Conservation (phyloP, 2,888 invertebrate species). For the Phania funesta region DNA sequence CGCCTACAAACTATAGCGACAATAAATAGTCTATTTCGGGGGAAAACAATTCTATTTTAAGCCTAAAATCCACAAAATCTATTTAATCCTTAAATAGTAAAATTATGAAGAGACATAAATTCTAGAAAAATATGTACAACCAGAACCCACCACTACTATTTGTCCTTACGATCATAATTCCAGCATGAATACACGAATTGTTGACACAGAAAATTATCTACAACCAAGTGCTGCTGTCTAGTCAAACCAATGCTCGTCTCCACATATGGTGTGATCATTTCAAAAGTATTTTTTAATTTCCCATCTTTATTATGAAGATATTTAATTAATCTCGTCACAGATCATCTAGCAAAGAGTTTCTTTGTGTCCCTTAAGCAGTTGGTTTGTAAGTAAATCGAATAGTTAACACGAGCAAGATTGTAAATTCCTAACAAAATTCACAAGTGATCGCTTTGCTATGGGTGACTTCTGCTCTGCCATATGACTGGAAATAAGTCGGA, state of each 20-base stretch:
- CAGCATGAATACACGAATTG: constrained; percentile 23
- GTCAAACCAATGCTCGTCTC: constrained; percentile 10
- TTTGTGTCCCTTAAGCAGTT: not conserved
- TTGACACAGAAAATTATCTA: constrained; percentile 25
- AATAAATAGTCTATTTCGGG: not conserved
- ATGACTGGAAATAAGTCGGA: constrained; percentile 1
- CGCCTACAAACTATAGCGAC: not conserved
- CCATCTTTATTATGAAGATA: constrained; percentile 45
- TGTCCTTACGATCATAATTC: not conserved
- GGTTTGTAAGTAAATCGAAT: not conserved
- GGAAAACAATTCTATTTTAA: not conserved
- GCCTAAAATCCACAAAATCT: not conserved
- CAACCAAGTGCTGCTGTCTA: not conserved
- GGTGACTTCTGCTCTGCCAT: not conserved
- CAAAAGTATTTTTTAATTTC: constrained; percentile 44
- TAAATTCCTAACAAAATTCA: constrained; percentile 19
- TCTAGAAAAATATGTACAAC: not conserved
- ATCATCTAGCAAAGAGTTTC: not conserved
- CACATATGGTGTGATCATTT: constrained; percentile 41
- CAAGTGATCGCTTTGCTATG: not conserved
- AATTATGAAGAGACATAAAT: constrained; percentile 28
- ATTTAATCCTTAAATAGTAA: constrained; percentile 3
- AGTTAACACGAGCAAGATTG: constrained; percentile 21
- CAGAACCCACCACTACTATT: not conserved
- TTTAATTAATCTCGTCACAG: constrained; percentile 45